Conservation (phyloP, 2,888 invertebrate genomes). For the Lycocerus yunnanus region DNA sequence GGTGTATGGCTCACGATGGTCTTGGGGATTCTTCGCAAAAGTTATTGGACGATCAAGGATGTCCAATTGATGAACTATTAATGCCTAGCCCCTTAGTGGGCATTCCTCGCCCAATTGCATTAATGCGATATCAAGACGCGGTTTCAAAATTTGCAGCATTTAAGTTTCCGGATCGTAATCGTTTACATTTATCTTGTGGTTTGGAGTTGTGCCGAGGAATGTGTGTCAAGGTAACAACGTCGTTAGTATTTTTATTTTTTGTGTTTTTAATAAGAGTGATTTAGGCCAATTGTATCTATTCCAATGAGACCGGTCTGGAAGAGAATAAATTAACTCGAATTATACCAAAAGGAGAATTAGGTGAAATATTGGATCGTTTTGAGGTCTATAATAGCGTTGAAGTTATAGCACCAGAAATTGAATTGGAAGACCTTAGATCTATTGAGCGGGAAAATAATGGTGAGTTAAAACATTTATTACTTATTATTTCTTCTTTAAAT, state of each 20-base stretch:
- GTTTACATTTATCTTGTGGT: conserved; percentile 76
- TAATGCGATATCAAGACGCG: conserved; percentile 55
- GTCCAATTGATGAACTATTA: conserved; percentile 71
- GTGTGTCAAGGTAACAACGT: conserved; percentile 64
- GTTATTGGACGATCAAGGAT: conserved; percentile 73
- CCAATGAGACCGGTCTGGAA: conserved; percentile 33
- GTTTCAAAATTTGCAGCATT: conserved; percentile 76
- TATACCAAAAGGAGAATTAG: conserved; percentile 60
- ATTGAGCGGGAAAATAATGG: conserved; percentile 5
- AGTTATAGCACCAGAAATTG: conserved; percentile 78
- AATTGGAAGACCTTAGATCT: conserved; percentile 61
- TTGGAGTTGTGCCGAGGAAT: conserved; percentile 75
- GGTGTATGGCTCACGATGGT: conserved; percentile 80
- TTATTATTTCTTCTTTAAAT: neutral
- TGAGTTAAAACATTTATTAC: conserved; percentile 5
- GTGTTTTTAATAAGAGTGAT: conserved; percentile 24
- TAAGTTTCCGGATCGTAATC: conserved; percentile 80
- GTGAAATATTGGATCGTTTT: conserved; percentile 66
- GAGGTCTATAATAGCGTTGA: conserved; percentile 83
- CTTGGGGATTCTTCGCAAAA: conserved; percentile 76
- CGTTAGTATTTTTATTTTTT: neutral
- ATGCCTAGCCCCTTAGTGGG: conserved; percentile 60
- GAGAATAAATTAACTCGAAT: conserved; percentile 48
- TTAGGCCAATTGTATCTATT: conserved; percentile 55
- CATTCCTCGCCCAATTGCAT: conserved; percentile 46